Evolutionary conservation across 2,113 vertebrate genomes (phyloP), one percentile per base, ranked within the genome.

Genomic region (Sciurus niger): DNA sequence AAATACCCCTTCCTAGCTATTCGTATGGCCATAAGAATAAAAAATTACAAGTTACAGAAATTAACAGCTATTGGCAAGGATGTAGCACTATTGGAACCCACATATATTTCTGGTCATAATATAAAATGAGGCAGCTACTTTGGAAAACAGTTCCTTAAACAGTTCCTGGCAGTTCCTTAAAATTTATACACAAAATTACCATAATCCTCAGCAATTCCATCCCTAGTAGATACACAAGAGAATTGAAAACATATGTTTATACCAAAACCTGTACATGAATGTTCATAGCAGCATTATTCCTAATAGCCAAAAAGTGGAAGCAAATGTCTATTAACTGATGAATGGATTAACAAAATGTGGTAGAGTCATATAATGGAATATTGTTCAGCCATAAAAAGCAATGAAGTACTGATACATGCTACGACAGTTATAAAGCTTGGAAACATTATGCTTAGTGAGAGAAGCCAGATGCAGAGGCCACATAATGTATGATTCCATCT

Each of bases 71-170:
- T 72, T 63, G 53, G 55, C 43, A 67, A 90, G 58, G 72, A 87
- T 48, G 40, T 32, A 55, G 72, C 46, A 18, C 37, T 32, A n/a
- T 58, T 32, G 58, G 25, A 63, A 83, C 25, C 37, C 28, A 76
- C 20, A 6, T 20, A 20, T 14, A n/a, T 77, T 68, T 51, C 32
- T n/a, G 8, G 0, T 90, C 24, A 17, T 30, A 32, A 37, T 84
- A 25, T 90, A 77, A 76, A 76, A 37, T 18, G 37, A 24, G 18
- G 17, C 18, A 77, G 32, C 32, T 25, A 48, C 16, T 84, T 84
- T 77, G 93, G 58, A 58, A 77, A 68, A 89, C n/a, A 77, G 58
- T 58, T 76, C 74, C 74, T 76, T 76, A 48, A 76, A 76, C 13
- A 2, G 24, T 76, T 48, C 10, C 32, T 90, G 70, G 37, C 17